Evolutionary conservation across 2,113 vertebrate genomes (phyloP).

Genomic region (Hiodon tergisus): DNA sequence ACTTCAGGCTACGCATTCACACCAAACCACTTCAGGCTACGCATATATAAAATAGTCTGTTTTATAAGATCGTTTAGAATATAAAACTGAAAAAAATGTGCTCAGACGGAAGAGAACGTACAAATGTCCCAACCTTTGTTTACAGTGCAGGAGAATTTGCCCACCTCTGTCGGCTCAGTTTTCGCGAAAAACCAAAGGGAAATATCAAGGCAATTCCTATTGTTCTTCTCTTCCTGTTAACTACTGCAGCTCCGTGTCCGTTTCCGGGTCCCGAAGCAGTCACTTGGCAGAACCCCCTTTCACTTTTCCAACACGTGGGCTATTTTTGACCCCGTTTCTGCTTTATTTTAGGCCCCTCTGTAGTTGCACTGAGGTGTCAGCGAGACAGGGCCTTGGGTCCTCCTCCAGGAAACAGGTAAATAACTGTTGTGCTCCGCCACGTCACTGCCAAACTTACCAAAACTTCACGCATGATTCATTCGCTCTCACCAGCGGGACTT

Average conservation of each 20-base stretch:
- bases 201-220: slow-evolving; percentile 17
- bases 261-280: slow-evolving; percentile 26
- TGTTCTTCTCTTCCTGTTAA: slow-evolving; percentile 35
- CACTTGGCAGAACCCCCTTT: slow-evolving; percentile 31
- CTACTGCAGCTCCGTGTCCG: slow-evolving; percentile 24
- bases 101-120: too few relatives aligned
- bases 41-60: too few relatives aligned
- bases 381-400: background rate
- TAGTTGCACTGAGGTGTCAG: background rate
- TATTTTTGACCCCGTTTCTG: slow-evolving; percentile 8
- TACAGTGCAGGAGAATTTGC: background rate
- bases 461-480: background rate
- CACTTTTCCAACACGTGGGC: slow-evolving; percentile 16
- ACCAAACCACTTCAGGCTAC: too few relatives aligned
- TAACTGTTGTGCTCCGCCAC: background rate
- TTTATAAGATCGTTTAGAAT: too few relatives aligned
- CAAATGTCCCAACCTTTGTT: background rate
- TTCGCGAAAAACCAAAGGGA: background rate
- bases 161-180: background rate
- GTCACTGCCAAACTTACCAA: background rate
- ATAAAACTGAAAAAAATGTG: too few relatives aligned
- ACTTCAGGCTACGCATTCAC: too few relatives aligned
- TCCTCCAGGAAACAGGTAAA: background rate
- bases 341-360: background rate
- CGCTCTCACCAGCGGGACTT: too few relatives aligned